phyloP scores from a whole-genome alignment of 2,113 vertebrate genomes.

The Xenopus laevis region DNA sequence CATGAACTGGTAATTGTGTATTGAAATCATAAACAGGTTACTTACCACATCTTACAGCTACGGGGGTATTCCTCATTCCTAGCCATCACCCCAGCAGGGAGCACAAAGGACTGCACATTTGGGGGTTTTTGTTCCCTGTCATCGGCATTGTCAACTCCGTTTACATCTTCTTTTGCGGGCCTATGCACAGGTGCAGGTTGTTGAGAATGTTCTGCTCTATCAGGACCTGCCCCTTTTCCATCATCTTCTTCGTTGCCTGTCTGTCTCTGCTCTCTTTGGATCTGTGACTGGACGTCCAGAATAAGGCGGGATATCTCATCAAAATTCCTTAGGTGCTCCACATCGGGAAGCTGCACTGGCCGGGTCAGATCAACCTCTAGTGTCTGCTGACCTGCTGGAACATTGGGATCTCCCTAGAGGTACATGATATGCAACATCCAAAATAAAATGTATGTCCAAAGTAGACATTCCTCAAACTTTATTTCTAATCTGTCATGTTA shows the following conservation, averaged over 20 bases:
- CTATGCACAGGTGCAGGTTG: neutral
- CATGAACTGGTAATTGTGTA: no score
- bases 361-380: slow-evolving; percentile 82
- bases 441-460: no score
- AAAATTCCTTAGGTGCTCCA: slow-evolving; percentile 79
- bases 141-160: slow-evolving; percentile 27
- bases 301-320: slow-evolving; percentile 85
- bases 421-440: neutral
- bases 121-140: fast-evolving
- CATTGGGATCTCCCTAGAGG: slow-evolving; percentile 90
- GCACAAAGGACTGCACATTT: slow-evolving; percentile 74
- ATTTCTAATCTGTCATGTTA: no score
- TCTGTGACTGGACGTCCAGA: slow-evolving; percentile 75
- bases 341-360: slow-evolving; percentile 78
- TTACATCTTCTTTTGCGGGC: fast-evolving
- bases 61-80: slow-evolving; percentile 93
- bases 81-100: slow-evolving; percentile 87
- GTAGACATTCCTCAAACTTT: no score
- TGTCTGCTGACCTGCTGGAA: slow-evolving; percentile 92
- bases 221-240: neutral
- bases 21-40: no score
- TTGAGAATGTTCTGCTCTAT: neutral
- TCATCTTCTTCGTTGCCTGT: slow-evolving; percentile 22
- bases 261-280: slow-evolving; percentile 67
- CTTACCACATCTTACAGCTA: slow-evolving; percentile 85